Conservation (phyloP, 2,888 invertebrate species). For the Cryptus armator region DNA sequence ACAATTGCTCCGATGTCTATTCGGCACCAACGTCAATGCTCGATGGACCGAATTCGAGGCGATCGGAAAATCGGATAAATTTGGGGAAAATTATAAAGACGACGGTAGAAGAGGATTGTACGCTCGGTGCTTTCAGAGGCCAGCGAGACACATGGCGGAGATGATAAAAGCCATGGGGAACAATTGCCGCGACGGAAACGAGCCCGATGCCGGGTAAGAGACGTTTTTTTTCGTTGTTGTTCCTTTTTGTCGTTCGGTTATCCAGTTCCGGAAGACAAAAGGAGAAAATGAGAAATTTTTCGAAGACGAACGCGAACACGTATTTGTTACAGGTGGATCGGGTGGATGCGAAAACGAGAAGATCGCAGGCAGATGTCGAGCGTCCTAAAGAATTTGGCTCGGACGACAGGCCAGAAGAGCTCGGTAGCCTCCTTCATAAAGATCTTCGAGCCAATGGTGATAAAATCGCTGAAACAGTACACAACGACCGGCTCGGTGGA, state of each 20-base stretch:
- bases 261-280: too few relatives aligned
- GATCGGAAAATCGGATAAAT: conserved; percentile 56
- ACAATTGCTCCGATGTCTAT: conserved; percentile 91
- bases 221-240: not conserved
- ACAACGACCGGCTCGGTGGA: conserved; percentile 93
- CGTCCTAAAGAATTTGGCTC: conserved; percentile 85
- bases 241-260: not conserved
- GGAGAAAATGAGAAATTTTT: too few relatives aligned
- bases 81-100: conserved; percentile 45
- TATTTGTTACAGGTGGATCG: conserved; percentile 74
- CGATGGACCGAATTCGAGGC: conserved; percentile 83
- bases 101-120: conserved; percentile 76
- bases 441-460: conserved; percentile 97
- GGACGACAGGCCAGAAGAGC: conserved; percentile 86
- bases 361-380: conserved; percentile 78
- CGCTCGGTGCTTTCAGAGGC: conserved; percentile 81
- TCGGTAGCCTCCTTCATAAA: conserved; percentile 93
- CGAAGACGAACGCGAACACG: too few relatives aligned
- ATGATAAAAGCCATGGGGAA: conserved; percentile 80
- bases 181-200: conserved; percentile 81
- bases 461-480: conserved; percentile 96
- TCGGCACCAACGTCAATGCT: conserved; percentile 90
- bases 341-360: conserved; percentile 76
- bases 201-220: conserved; percentile 78
- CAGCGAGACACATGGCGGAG: conserved; percentile 79